Evolutionary conservation across 2,797 vertebrate species (phyloP).

Genomic region (Xiphorhynchus erythropygius): DNA sequence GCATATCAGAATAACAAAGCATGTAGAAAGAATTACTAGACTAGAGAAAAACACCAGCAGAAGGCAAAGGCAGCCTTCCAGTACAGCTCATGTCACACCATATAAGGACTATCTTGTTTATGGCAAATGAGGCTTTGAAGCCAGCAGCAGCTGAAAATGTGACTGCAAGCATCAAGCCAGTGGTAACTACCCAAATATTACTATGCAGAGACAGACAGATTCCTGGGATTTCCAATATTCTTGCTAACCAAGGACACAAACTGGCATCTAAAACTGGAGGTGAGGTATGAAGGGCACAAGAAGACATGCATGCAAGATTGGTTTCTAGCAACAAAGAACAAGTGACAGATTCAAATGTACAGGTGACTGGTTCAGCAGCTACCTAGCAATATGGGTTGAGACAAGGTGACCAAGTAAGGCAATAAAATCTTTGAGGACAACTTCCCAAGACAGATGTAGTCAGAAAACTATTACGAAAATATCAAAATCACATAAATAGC

Average conservation of each 20-base stretch:
- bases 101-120: constrained; percentile 8
- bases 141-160: constrained; percentile 6
- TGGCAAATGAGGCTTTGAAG: constrained; percentile 16
- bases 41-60: constrained; percentile 58
- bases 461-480: not conserved
- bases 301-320: not conserved
- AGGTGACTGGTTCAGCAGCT: not conserved
- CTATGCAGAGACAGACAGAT: not conserved
- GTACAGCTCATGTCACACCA: constrained; percentile 17
- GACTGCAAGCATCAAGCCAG: not conserved
- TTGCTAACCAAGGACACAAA: not conserved
- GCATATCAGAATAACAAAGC: constrained; percentile 17
- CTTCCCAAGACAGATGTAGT: not conserved
- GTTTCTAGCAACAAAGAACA: not conserved
- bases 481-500: not conserved
- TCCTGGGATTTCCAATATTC: not conserved
- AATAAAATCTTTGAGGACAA: not conserved
- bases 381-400: not conserved
- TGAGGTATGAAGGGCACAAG: not conserved
- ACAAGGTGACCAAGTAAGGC: not conserved
- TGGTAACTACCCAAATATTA: not conserved
- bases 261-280: not conserved
- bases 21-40: constrained; percentile 17
- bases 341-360: not conserved
- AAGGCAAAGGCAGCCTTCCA: constrained; percentile 58